These are phyloP conservation scores for Calidris pugnax DNA, from an alignment of 2,113 vertebrate species.

Conservation along the genomic window DNA sequence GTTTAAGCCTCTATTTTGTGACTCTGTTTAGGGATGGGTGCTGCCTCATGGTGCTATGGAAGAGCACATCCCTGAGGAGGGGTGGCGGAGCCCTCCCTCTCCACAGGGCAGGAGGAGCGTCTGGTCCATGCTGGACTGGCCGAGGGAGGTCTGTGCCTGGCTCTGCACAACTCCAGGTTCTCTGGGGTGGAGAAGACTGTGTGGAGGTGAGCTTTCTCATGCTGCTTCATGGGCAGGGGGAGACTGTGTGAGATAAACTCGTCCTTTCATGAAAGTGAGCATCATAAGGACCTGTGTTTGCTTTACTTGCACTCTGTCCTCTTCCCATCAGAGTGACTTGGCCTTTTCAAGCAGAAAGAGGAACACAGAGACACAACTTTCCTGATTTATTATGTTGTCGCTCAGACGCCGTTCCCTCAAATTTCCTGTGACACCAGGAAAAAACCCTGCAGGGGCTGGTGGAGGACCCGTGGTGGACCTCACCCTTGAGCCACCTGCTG, in stretches of 20 bases:
- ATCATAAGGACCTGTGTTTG: not conserved
- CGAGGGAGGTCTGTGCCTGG: not conserved
- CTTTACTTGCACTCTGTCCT: not conserved
- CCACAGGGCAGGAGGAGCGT: fast-evolving
- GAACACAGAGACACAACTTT: not conserved
- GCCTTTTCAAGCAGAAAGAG: not conserved
- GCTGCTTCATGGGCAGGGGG: not conserved
- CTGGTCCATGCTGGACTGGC: not conserved
- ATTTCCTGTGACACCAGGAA: not conserved
- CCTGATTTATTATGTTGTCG: not conserved
- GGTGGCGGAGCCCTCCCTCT: not conserved
- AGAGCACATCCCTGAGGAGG: fast-evolving
- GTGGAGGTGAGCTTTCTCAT: not conserved
- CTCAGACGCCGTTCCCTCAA: not conserved
- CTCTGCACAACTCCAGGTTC: not conserved
- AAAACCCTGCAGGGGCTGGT: not conserved
- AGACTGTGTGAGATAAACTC: not conserved
- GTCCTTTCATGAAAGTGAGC: not conserved
- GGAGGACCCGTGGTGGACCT: no score
- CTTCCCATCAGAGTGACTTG: not conserved
- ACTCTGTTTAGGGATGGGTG: not conserved
- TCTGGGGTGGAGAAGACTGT: not conserved
- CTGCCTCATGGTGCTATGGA: not conserved
- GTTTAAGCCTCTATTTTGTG: not conserved
- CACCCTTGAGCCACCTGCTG: not conserved